Evolutionary conservation across 1,140 invertebrate genomes (phyloP).

Genomic region (Rhyacophila brunnea): DNA sequence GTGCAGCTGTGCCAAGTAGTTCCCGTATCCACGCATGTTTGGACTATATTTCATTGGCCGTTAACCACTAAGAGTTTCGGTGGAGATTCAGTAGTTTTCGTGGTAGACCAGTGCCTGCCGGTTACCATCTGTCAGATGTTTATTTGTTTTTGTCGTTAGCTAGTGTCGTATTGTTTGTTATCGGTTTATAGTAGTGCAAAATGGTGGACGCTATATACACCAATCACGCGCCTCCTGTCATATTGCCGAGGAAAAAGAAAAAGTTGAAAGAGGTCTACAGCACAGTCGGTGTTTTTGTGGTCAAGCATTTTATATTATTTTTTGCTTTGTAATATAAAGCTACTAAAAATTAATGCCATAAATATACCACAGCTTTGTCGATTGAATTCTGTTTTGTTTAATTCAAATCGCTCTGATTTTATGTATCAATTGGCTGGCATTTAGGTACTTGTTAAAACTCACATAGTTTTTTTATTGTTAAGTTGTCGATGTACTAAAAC

Average conservation of each 20-base stretch:
- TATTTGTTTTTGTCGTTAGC: too few species aligned
- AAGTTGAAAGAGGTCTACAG: conserved; percentile 44
- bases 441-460: too few species aligned
- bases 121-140: conserved; percentile 9
- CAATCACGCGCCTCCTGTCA: conserved; percentile 41
- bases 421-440: too few species aligned
- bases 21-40: conserved; percentile 10
- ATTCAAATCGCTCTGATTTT: too few species aligned
- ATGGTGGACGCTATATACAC: conserved; percentile 22
- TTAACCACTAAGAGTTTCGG: conserved; percentile 6
- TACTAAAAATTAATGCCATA: too few species aligned
- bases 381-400: too few species aligned
- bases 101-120: background rate
- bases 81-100: conserved; percentile 17
- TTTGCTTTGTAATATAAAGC: too few species aligned
- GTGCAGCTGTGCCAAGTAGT: conserved; percentile 16
- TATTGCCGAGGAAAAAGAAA: conserved; percentile 51
- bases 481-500: too few species aligned
- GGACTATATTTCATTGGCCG: conserved; percentile 24
- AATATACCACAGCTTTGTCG: too few species aligned
- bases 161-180: too few species aligned
- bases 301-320: background rate
- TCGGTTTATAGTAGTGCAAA: background rate
- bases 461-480: too few species aligned
- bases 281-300: conserved; percentile 11